These are phyloP conservation scores for Coturnix japonica DNA, from an alignment of 2,113 vertebrate genomes.

Conservation along the genomic window DNA sequence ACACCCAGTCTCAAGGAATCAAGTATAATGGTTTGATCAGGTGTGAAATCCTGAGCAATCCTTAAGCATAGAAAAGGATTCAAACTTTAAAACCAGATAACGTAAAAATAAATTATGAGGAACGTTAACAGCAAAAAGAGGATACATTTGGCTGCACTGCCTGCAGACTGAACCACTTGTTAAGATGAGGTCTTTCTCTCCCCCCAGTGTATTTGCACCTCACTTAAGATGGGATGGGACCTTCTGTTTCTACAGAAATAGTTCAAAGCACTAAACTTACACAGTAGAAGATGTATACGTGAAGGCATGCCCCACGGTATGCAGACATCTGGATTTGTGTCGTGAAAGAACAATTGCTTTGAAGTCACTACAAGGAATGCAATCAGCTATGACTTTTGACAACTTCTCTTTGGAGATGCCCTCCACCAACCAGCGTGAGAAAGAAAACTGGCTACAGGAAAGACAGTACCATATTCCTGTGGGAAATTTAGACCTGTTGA, in stretches of 20 bases:
- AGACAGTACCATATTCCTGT: neutral
- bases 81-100: neutral
- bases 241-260: neutral
- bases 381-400: neutral
- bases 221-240: neutral
- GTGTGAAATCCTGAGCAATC: neutral
- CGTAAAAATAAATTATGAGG: neutral
- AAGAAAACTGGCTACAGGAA: neutral
- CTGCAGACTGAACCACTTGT: neutral
- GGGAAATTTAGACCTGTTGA: neutral
- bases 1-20: neutral
- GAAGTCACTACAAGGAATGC: neutral
- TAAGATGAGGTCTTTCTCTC: neutral
- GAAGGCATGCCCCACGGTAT: neutral
- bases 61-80: neutral
- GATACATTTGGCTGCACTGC: neutral
- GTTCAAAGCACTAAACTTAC: neutral
- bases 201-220: neutral
- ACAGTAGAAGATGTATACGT: neutral
- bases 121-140: neutral
- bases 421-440: neutral
- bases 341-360: neutral
- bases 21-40: neutral
- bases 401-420: too few relatives aligned
- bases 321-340: neutral